A percentile compares a stretch with the other conserved stretches of the same genome.
These are phyloP conservation scores for Thymallus thymallus DNA, from an alignment of 2,113 vertebrate genomes.

Conservation along the genomic window DNA sequence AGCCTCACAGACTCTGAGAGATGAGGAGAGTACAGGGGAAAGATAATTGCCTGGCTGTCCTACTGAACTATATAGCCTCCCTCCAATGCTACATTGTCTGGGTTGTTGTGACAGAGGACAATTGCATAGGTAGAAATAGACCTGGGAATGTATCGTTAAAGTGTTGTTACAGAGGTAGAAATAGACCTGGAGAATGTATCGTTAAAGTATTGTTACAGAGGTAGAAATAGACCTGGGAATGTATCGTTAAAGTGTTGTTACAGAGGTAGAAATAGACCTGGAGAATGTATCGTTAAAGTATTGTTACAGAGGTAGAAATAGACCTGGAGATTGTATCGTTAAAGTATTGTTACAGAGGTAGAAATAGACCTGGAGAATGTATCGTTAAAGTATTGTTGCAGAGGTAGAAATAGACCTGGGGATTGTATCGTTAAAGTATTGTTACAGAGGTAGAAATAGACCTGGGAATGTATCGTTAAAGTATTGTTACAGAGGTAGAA, in stretches of 20 bases:
- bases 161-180: constrained; percentile 18
- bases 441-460: constrained; percentile 29
- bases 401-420: constrained; percentile 26
- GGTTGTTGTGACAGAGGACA: constrained; percentile 37
- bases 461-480: constrained; percentile 20
- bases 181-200: constrained; percentile 20
- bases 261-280: constrained; percentile 30
- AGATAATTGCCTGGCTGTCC: constrained; percentile 28
- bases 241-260: constrained; percentile 15
- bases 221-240: constrained; percentile 21
- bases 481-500: constrained; percentile 18
- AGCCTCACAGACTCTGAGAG: constrained; percentile 27
- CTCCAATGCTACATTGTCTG: constrained; percentile 1
- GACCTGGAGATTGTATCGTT: constrained; percentile 16
- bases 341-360: constrained; percentile 22
- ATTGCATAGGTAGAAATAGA: too few species aligned
- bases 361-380: constrained; percentile 20
- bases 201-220: constrained; percentile 24
- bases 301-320: constrained; percentile 26
- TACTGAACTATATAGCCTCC: constrained; percentile 29
- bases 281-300: constrained; percentile 18
- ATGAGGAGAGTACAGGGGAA: constrained; percentile 34
- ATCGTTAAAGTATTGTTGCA: constrained; percentile 18
- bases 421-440: constrained; percentile 18
- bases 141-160: constrained; percentile 25